phyloP scores from a whole-genome alignment of 1,140 invertebrate species.

The Glomeris maerens region DNA sequence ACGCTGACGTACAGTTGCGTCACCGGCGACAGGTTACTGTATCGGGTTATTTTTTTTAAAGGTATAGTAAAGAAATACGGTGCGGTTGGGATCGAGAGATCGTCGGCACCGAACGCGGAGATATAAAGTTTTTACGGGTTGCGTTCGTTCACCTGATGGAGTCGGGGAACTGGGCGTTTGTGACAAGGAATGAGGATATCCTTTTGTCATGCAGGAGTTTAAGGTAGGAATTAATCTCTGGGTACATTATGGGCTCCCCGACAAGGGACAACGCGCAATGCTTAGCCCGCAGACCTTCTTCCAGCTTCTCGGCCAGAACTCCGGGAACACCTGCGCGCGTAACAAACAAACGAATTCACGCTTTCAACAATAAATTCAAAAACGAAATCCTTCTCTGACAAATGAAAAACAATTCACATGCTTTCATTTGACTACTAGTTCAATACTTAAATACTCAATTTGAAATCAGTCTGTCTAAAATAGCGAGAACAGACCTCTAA shows the following conservation, averaged over 20 bases:
- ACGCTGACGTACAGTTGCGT: constrained; percentile 51
- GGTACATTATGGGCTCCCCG: constrained; percentile 54
- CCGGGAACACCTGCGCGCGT: constrained; percentile 41
- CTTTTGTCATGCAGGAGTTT: constrained; percentile 37
- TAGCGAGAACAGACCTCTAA: constrained; percentile 37
- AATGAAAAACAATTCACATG: not conserved
- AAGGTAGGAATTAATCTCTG: constrained; percentile 45
- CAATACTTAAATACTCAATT: too few species aligned
- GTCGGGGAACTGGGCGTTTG: constrained; percentile 50
- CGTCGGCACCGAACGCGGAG: constrained; percentile 2
- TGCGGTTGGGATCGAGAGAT: constrained; percentile 8
- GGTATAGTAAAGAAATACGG: too few species aligned
- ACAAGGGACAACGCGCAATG: constrained; percentile 51
- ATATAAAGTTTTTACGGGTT: constrained; percentile 8
- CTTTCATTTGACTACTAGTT: too few species aligned
- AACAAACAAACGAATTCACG: not conserved
- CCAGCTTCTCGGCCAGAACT: constrained; percentile 37
- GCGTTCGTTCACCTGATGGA: constrained; percentile 33
- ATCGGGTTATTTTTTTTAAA: too few species aligned
- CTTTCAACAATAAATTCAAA: not conserved
- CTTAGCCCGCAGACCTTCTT: constrained; percentile 35
- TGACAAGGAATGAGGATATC: constrained; percentile 47
- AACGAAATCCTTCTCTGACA: not conserved
- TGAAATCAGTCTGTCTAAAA: too few species aligned
- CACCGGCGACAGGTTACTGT: constrained; percentile 39